Base-by-base conservation (phyloP, 2,113 vertebrate species). In the Pelusios castaneus region DNA sequence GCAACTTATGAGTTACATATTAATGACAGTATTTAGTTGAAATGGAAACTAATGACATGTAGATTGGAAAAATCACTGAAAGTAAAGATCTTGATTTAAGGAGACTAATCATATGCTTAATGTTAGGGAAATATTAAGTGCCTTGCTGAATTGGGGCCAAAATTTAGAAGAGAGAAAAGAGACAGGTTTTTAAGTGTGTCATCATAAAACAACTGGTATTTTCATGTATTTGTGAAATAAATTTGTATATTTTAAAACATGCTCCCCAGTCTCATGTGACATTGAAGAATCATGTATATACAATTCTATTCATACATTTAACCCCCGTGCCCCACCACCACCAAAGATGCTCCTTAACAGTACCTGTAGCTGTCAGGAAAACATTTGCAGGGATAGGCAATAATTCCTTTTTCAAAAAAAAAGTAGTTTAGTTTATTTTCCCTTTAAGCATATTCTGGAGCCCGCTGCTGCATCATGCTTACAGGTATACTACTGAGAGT, bases 221-320 rank as follows among this genome's bases (percentile, higher is more conserved):
- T 67, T 86, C 83, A 88, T 77, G 80, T 70, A 89, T 51, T 91
- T 88, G 56, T 92, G 73, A 94, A 92, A 88, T 88, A 77, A 84
- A 91, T 91, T 0, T 2, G n/a, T 63, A 54, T 34, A 45, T 5
- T 52, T 0, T 0, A 87, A 41, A 90, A 78, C 45, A 78, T 52
- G 41, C 34, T 87, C 45, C 77, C 89, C 9, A 14, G 25, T 82
- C 82, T 73, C 78, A 76, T 29, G 43, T 41, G 82, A 17, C 27
- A 55, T 1, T 43, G 19, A 54, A 54, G 2, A 2, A 41, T 73
- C 22, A 19, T 25, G 0, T 54, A 93, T 84, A 92, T 38, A 89
- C 0, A 0, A 70, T 86, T 92, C 91, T 54, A 77, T 79, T 83
- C 83, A 58, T 75, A 84, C 92, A 89, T 25, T 11, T 27, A 58